Conservation (phyloP, 1,140 invertebrate species). For the Drosophila bipectinata region DNA sequence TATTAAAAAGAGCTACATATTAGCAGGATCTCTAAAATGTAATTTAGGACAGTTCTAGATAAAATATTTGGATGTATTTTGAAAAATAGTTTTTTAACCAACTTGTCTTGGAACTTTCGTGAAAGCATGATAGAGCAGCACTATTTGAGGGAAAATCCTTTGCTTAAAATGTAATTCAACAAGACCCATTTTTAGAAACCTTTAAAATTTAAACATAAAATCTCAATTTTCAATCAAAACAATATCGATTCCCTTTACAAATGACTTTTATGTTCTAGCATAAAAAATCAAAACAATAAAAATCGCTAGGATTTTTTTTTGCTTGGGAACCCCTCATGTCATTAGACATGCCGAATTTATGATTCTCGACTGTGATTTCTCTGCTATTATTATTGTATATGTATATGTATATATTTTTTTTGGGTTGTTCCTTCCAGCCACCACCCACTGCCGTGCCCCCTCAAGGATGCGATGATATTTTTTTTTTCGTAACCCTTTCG, state of each 20-base stretch:
- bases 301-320: conserved; percentile 19
- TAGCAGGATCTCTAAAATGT: too few species aligned
- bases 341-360: conserved; percentile 82
- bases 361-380: conserved; percentile 75
- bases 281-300: conserved; percentile 65
- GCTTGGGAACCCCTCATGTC: conserved; percentile 35
- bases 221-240: not conserved
- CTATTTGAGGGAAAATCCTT: too few species aligned
- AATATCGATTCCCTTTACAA: conserved; percentile 17
- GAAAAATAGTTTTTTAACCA: too few species aligned
- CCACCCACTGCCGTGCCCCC: conserved; percentile 22
- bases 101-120: too few species aligned
- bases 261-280: conserved; percentile 57
- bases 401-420: not conserved
- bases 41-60: too few species aligned
- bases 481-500: conserved; percentile 60
- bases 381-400: conserved; percentile 12
- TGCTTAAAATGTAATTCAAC: too few species aligned
- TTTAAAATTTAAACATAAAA: too few species aligned
- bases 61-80: too few species aligned
- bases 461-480: conserved; percentile 38
- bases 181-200: too few species aligned
- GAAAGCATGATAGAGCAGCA: too few species aligned
- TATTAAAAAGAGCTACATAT: too few species aligned
- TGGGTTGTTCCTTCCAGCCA: not conserved